Evolutionary conservation across 2,113 vertebrate genomes (phyloP).

Genomic region (Oncorhynchus keta): DNA sequence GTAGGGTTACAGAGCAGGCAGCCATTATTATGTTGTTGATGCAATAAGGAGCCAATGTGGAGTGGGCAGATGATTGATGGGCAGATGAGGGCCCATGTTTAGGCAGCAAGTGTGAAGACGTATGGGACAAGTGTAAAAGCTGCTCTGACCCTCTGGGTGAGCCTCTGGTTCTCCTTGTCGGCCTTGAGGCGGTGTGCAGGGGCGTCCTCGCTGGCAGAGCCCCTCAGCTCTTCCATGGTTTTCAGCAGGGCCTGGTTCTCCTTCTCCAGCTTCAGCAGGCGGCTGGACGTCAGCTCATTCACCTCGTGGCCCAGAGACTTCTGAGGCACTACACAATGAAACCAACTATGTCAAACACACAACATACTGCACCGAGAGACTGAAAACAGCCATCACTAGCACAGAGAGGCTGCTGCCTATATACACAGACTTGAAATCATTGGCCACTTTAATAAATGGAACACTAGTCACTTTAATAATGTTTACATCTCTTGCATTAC

Average conservation of each 20-base stretch:
- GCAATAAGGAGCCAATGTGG: not conserved
- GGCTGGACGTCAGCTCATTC: constrained; percentile 92
- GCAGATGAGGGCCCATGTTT: not conserved
- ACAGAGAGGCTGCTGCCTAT: too few species aligned
- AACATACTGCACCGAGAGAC: not conserved
- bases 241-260: constrained; percentile 95
- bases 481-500: too few species aligned
- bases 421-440: too few species aligned
- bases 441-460: too few species aligned
- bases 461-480: too few species aligned
- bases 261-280: constrained; percentile 92
- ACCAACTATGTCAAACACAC: not conserved
- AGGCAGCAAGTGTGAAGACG: not conserved
- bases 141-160: constrained; percentile 84
- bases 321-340: constrained; percentile 77
- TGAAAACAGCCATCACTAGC: too few species aligned
- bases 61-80: not conserved
- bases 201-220: constrained; percentile 70
- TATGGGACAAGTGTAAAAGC: not conserved
- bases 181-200: constrained; percentile 80
- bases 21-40: not conserved
- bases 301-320: constrained; percentile 96
- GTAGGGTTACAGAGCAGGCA: not conserved
- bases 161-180: constrained; percentile 89
- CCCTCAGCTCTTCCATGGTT: constrained; percentile 88